A percentile compares a stretch with the other conserved stretches of the same genome.
These are phyloP conservation scores for Machimus rusticus DNA, from an alignment of 2,888 invertebrate species.

Conservation along the genomic window DNA sequence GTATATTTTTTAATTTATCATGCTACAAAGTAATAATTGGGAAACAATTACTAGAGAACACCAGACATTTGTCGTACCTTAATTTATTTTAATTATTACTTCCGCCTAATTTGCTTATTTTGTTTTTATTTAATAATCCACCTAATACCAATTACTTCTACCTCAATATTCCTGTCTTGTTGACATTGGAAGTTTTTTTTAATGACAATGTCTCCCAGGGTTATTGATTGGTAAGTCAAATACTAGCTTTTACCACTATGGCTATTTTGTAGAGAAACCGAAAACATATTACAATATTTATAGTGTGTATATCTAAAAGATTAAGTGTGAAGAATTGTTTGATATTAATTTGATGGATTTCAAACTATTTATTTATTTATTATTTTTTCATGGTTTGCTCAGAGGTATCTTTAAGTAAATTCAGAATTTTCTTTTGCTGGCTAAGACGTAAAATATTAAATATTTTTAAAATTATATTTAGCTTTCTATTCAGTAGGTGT, in stretches of 20 bases:
- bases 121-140: background rate
- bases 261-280: background rate
- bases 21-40: background rate
- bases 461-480: no score
- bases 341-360: background rate
- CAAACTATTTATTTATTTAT: background rate
- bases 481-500: no score
- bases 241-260: background rate
- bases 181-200: background rate
- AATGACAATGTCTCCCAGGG: background rate
- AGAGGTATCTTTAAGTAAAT: background rate
- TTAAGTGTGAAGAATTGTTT: background rate
- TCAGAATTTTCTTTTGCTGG: background rate
- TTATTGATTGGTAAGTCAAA: background rate
- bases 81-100: background rate
- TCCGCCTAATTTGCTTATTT: background rate
- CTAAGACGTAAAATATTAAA: no score
- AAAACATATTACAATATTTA: background rate
- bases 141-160: background rate
- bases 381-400: background rate
- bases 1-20: background rate
- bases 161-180: background rate
- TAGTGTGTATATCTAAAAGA: no score
- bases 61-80: background rate
- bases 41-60: background rate